Percentiles rank a stretch among this genome's conserved stretches.
phyloP scores from a whole-genome alignment of 2,797 vertebrate genomes.

The Siniperca undulata region DNA sequence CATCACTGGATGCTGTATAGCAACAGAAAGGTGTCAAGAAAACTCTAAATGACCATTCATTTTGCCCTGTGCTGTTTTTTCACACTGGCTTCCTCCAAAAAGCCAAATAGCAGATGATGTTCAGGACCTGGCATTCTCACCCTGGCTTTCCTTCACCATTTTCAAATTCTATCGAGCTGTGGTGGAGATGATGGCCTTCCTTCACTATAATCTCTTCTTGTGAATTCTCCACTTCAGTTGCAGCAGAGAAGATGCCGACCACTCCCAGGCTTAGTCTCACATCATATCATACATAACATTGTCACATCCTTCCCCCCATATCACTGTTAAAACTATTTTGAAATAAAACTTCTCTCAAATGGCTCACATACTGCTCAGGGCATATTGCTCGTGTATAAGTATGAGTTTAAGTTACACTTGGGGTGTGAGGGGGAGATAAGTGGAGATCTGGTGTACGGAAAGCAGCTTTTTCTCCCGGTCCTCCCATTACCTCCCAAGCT shows the following conservation, averaged over 20 bases:
- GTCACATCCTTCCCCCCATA: constrained; percentile 35
- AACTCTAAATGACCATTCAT: not conserved
- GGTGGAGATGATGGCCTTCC: constrained; percentile 17
- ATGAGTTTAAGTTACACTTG: constrained; percentile 59
- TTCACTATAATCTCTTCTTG: constrained; percentile 34
- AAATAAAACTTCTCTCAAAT: constrained; percentile 48
- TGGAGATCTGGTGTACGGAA: constrained; percentile 66
- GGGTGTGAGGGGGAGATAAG: constrained; percentile 63
- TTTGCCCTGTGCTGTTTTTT: constrained; percentile 1
- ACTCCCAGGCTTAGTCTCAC: constrained; percentile 25
- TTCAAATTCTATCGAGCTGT: constrained; percentile 15
- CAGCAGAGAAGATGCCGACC: constrained; percentile 17
- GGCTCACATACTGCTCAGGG: constrained; percentile 44
- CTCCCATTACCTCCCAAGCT: constrained; percentile 65
- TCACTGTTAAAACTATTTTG: constrained; percentile 45
- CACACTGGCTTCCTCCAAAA: constrained; percentile 28
- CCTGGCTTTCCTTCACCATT: constrained; percentile 16
- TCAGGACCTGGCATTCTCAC: constrained; percentile 21
- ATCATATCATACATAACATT: constrained; percentile 27
- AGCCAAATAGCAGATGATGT: constrained; percentile 30
- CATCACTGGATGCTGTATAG: constrained; percentile 17
- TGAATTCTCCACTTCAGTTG: constrained; percentile 38
- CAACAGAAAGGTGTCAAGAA: constrained; percentile 18
- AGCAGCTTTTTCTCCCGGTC: constrained; percentile 68
- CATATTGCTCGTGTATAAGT: constrained; percentile 37